These are phyloP conservation scores for Cyclopterus lumpus DNA, from an alignment of 2,797 vertebrate genomes.

Conservation along the genomic window DNA sequence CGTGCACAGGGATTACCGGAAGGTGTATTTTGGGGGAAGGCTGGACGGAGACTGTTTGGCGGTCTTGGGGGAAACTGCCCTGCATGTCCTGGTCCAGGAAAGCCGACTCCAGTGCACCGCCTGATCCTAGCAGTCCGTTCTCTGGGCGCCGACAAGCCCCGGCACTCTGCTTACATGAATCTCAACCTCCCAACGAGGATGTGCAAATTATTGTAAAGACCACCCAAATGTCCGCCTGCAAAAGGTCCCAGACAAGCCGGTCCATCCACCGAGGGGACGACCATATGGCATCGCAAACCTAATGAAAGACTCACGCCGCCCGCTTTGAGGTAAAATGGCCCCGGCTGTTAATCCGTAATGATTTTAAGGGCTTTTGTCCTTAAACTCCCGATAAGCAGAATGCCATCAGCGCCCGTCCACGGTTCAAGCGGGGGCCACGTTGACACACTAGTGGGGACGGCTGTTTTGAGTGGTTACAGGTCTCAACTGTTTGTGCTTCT, in stretches of 20 bases:
- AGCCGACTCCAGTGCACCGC: too few species aligned
- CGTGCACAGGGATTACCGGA: slow-evolving; percentile 72
- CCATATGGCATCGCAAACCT: slow-evolving; percentile 44
- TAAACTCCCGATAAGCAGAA: slow-evolving; percentile 40
- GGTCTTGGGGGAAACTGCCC: slow-evolving; percentile 12
- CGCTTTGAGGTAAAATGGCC: slow-evolving; percentile 46
- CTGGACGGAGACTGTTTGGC: slow-evolving; percentile 14
- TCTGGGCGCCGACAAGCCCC: too few species aligned
- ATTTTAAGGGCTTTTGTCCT: slow-evolving; percentile 64
- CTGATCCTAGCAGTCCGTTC: too few species aligned
- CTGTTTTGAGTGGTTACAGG: slow-evolving; percentile 10
- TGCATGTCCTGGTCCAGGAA: too few species aligned
- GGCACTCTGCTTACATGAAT: too few species aligned
- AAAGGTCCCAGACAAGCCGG: slow-evolving; percentile 1
- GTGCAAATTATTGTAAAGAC: too few species aligned
- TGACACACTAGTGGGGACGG: slow-evolving; percentile 19
- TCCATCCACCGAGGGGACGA: slow-evolving; percentile 10
- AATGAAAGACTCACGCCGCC: slow-evolving; percentile 19
- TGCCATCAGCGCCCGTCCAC: slow-evolving; percentile 7
- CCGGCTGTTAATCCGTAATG: slow-evolving; percentile 53
- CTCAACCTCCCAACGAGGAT: too few species aligned
- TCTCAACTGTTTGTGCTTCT: slow-evolving; percentile 28
- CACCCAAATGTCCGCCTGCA: neutral
- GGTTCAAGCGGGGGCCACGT: slow-evolving; percentile 44
- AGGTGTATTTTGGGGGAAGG: slow-evolving; percentile 40